Evolutionary conservation across 2,888 invertebrate genomes (phyloP).

Genomic region (Pasiphila rectangulata): DNA sequence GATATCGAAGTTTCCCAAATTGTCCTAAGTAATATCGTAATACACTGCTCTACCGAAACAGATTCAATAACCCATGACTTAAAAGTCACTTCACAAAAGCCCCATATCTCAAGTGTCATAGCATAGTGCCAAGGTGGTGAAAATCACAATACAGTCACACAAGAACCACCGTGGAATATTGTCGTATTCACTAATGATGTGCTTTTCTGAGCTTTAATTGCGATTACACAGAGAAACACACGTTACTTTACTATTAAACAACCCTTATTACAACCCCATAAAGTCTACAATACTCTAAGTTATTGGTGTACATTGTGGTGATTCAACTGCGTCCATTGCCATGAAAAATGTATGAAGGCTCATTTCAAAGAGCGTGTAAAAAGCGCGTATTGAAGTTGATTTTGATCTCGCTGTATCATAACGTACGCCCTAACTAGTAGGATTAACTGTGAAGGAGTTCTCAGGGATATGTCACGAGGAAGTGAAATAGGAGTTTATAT

Average conservation of each 20-base stretch:
- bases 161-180: constrained; percentile 79
- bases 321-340: constrained; percentile 48
- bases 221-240: constrained; percentile 63
- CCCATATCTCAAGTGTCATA: constrained; percentile 7
- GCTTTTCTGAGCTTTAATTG: constrained; percentile 78
- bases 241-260: constrained; percentile 25
- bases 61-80: too few species aligned
- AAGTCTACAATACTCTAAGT: constrained; percentile 12
- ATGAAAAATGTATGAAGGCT: constrained; percentile 77
- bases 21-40: too few species aligned
- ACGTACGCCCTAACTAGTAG: constrained; percentile 40
- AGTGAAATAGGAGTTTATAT: too few species aligned
- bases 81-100: constrained; percentile 4
- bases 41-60: too few species aligned
- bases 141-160: constrained; percentile 31
- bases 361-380: constrained; percentile 62
- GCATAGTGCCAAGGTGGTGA: constrained; percentile 12
- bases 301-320: constrained; percentile 27
- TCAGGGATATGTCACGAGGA: neutral
- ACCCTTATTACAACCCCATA: constrained; percentile 28
- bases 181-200: constrained; percentile 75
- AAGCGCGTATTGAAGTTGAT: constrained; percentile 61
- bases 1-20: too few species aligned
- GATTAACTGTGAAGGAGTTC: constrained; percentile 16
- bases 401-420: constrained; percentile 73